Evolutionary conservation across 2,888 invertebrate species (phyloP).

Genomic region (Bedellia somnulentella): DNA sequence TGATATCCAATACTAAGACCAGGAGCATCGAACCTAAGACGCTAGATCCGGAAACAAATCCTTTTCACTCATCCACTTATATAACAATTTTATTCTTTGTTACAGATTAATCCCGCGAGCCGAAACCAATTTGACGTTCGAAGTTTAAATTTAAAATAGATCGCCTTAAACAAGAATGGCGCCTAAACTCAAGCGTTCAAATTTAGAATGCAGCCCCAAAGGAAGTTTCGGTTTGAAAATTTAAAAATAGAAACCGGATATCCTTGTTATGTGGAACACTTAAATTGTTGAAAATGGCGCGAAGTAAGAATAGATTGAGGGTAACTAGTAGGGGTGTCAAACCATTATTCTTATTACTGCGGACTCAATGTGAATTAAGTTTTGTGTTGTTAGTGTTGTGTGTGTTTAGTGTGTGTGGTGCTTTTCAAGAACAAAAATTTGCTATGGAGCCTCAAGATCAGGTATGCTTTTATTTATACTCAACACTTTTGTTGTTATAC

Average conservation of each 20-base stretch:
- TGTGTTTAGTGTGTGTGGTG: conserved; percentile 5
- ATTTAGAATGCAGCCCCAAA: conserved; percentile 24
- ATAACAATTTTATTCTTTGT: no score
- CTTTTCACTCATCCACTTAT: no score
- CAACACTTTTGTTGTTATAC: not conserved
- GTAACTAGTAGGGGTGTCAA: conserved; percentile 37
- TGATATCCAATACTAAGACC: no score
- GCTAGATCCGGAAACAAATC: no score
- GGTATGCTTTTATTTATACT: conserved; percentile 9
- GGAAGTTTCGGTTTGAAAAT: conserved; percentile 19
- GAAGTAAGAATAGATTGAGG: conserved; percentile 23
- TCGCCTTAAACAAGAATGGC: conserved; percentile 33
- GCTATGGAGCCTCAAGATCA: conserved; percentile 81
- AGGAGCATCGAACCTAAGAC: no score
- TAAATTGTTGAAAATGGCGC: conserved; percentile 25
- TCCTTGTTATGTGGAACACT: conserved; percentile 24
- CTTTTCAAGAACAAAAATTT: conserved; percentile 69
- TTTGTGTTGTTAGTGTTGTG: conserved; percentile 13
- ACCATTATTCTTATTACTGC: conserved; percentile 37
- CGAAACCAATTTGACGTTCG: no score
- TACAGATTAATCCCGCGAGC: no score
- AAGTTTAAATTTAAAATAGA: no score
- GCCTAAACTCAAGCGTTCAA: conserved; percentile 20
- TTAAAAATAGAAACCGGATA: conserved; percentile 17
- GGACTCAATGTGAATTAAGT: conserved; percentile 29